Evolutionary conservation across 2,113 vertebrate species (phyloP).

Genomic region (Penelope pileata): DNA sequence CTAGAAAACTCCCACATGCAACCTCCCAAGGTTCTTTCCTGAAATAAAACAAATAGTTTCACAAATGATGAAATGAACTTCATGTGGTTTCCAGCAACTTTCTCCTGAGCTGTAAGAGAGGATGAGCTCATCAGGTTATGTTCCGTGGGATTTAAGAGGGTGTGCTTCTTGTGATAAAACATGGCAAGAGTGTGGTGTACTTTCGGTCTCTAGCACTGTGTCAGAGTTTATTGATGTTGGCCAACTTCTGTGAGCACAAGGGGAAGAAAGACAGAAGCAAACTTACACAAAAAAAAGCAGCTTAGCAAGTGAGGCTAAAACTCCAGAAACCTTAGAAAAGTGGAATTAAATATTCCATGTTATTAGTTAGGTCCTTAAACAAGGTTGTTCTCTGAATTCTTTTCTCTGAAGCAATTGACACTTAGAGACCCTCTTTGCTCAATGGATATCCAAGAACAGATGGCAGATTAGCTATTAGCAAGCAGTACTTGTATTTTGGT

Average conservation of each 20-base stretch:
- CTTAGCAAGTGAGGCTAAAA: not conserved
- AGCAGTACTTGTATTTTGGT: not conserved
- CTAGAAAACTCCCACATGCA: not conserved
- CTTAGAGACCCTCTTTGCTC: not conserved
- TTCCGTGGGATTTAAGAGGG: not conserved
- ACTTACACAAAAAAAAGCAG: not conserved
- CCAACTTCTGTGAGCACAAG: not conserved
- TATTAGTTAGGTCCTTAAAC: not conserved
- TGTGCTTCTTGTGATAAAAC: not conserved
- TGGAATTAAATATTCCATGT: not conserved
- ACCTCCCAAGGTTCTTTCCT: slow-evolving; percentile 16
- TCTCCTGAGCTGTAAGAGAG: not conserved
- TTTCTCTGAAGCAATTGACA: not conserved
- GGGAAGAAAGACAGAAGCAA: not conserved
- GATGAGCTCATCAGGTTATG: not conserved
- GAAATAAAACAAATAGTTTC: slow-evolving; percentile 33
- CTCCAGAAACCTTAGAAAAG: not conserved
- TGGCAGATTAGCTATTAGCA: not conserved
- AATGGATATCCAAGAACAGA: not conserved
- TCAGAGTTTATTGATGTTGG: not conserved
- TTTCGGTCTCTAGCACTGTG: not conserved
- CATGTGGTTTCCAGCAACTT: not conserved
- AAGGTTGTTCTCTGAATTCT: not conserved
- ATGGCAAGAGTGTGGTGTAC: not conserved
- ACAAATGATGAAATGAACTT: not conserved